Conservation (phyloP, 2,888 invertebrate genomes). For the Sepioteuthis lessoniana region DNA sequence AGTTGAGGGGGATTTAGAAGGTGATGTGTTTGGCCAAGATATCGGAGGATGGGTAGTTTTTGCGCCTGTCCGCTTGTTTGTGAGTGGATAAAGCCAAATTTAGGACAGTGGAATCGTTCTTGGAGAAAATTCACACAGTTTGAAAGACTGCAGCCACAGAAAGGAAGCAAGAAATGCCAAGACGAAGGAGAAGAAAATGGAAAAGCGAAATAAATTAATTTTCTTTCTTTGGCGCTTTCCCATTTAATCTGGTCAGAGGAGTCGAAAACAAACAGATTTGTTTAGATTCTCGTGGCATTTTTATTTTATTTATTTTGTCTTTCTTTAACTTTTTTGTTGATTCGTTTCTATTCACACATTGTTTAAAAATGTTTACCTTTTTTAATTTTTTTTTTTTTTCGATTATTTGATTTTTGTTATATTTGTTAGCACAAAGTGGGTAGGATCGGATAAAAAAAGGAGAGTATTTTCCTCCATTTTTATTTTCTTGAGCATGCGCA, state of each 20-base stretch:
- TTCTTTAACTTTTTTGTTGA: background rate
- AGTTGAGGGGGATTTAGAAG: background rate
- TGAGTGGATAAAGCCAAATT: background rate
- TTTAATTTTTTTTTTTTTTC: background rate
- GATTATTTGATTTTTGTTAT: background rate
- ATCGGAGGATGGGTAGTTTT: background rate
- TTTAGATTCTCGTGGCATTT: background rate
- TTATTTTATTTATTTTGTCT: background rate
- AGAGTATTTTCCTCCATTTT: background rate
- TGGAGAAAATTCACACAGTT: slow-evolving; percentile 9
- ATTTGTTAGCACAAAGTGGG: no score
- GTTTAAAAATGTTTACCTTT: background rate
- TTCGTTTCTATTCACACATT: no score
- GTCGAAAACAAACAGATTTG: background rate
- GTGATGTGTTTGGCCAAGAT: background rate
- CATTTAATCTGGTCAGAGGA: background rate
- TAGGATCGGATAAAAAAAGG: background rate
- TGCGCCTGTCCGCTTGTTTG: background rate
- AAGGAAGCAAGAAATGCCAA: background rate
- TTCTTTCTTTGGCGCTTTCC: background rate
- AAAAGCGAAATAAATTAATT: background rate
- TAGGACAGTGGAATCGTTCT: slow-evolving; percentile 20
- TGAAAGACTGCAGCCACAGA: background rate
- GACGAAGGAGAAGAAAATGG: background rate
- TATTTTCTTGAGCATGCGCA: background rate